These are phyloP conservation scores for Ornithorhynchus anatinus DNA, from an alignment of 2,113 vertebrate genomes.

Conservation along the genomic window DNA sequence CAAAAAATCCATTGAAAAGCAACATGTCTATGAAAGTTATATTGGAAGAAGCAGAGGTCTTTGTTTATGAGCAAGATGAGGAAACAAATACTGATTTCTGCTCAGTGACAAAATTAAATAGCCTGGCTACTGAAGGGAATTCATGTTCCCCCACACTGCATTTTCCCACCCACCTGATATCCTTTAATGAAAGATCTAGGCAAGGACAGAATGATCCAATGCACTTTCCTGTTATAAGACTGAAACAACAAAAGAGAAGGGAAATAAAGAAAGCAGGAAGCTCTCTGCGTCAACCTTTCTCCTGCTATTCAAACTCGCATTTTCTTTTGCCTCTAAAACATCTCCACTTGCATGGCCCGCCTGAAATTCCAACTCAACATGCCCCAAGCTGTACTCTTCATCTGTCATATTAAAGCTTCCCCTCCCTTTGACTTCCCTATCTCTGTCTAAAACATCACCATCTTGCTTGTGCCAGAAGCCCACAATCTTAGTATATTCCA, in stretches of 20 bases:
- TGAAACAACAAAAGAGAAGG: slow-evolving; percentile 23
- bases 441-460: too few relatives aligned
- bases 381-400: too few relatives aligned
- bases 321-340: too few relatives aligned
- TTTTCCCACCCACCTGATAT: slow-evolving; percentile 73
- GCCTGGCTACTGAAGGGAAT: slow-evolving; percentile 50
- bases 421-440: too few relatives aligned
- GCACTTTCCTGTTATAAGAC: slow-evolving; percentile 32
- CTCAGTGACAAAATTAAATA: slow-evolving; percentile 57
- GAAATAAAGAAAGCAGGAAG: slow-evolving; percentile 17
- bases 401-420: too few relatives aligned
- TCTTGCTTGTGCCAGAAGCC: too few relatives aligned
- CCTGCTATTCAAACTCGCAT: too few relatives aligned
- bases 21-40: slow-evolving; percentile 37
- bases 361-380: too few relatives aligned
- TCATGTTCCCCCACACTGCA: slow-evolving; percentile 64
- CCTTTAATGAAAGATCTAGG: slow-evolving; percentile 40
- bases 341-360: too few relatives aligned
- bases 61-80: slow-evolving; percentile 69
- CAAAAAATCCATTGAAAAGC: too few relatives aligned
- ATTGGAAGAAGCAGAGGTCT: slow-evolving; percentile 54
- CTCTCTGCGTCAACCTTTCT: too few relatives aligned
- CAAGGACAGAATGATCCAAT: slow-evolving; percentile 52
- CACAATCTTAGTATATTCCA: too few relatives aligned
- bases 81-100: slow-evolving; percentile 60